Evolutionary conservation across 2,888 invertebrate genomes (phyloP).

Genomic region (Troilus luridus): DNA sequence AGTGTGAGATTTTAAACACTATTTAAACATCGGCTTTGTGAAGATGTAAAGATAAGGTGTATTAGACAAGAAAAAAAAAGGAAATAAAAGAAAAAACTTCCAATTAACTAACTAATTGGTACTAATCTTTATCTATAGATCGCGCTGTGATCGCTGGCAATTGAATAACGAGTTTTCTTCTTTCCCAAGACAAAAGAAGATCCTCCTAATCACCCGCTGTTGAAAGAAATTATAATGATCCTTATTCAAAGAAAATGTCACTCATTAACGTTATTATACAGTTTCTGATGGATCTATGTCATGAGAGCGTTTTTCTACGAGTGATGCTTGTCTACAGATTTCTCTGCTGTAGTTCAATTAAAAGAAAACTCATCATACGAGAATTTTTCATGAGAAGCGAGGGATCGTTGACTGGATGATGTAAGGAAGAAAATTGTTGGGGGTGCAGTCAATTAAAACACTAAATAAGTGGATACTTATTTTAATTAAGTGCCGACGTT

Average conservation of each 20-base stretch:
- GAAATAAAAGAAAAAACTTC: background rate
- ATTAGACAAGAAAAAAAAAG: background rate
- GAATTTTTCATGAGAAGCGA: background rate
- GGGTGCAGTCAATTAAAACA: too few species aligned
- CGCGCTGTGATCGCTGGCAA: background rate
- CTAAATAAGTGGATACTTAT: too few species aligned
- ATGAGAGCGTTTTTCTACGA: background rate
- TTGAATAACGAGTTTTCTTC: background rate
- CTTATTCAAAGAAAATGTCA: background rate
- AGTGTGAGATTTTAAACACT: slow-evolving; percentile 30
- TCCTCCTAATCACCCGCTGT: background rate
- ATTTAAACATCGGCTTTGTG: background rate
- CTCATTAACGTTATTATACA: background rate
- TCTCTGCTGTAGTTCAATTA: background rate
- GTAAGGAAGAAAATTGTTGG: too few species aligned
- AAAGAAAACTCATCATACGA: background rate
- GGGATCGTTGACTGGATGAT: too few species aligned
- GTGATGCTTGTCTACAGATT: background rate
- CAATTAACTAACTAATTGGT: slow-evolving; percentile 9
- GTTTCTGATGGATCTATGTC: background rate
- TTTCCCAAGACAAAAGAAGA: background rate
- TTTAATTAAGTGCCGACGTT: too few species aligned
- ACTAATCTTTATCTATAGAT: background rate
- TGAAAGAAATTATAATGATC: background rate
- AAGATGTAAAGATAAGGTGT: slow-evolving; percentile 2